Percentiles rank a stretch among this genome's conserved stretches.
These are phyloP conservation scores for Lasioglossum morio DNA, from an alignment of 2,888 invertebrate species.

Conservation along the genomic window DNA sequence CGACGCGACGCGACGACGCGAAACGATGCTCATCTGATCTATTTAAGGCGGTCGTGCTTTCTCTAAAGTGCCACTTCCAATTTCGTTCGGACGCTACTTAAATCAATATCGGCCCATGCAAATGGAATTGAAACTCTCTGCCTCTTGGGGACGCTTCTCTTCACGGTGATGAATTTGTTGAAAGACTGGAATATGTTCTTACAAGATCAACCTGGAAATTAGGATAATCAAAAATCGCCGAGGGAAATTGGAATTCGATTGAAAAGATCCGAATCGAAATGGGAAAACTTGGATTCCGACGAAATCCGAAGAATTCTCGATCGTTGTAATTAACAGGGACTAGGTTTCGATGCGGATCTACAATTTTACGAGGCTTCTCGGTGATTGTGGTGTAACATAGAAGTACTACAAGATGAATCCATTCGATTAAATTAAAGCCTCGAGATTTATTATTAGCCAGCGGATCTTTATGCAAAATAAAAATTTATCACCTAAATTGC, in stretches of 20 bases:
- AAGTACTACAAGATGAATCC: neutral
- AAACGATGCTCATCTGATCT: slow-evolving; percentile 38
- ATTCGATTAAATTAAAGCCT: neutral
- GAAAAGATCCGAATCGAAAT: neutral
- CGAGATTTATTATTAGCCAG: neutral
- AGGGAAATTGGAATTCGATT: neutral
- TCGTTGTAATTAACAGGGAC: neutral
- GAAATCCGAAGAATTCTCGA: neutral
- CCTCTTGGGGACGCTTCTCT: slow-evolving; percentile 4
- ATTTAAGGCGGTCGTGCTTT: slow-evolving; percentile 8
- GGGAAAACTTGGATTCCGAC: neutral
- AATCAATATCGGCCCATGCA: slow-evolving; percentile 20
- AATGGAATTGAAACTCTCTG: slow-evolving; percentile 15
- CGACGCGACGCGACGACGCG: neutral
- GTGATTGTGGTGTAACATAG: neutral
- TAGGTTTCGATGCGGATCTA: neutral
- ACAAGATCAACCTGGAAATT: slow-evolving; percentile 1
- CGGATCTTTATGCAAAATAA: too few relatives aligned
- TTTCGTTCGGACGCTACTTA: slow-evolving; percentile 25
- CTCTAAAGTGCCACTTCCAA: slow-evolving; percentile 10
- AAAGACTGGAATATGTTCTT: neutral
- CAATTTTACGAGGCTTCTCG: neutral
- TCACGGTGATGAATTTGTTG: neutral
- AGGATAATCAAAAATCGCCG: neutral
- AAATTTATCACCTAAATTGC: too few relatives aligned